Evolutionary conservation across 2,888 invertebrate genomes (phyloP).

Genomic region (Boloria euphrosyne): DNA sequence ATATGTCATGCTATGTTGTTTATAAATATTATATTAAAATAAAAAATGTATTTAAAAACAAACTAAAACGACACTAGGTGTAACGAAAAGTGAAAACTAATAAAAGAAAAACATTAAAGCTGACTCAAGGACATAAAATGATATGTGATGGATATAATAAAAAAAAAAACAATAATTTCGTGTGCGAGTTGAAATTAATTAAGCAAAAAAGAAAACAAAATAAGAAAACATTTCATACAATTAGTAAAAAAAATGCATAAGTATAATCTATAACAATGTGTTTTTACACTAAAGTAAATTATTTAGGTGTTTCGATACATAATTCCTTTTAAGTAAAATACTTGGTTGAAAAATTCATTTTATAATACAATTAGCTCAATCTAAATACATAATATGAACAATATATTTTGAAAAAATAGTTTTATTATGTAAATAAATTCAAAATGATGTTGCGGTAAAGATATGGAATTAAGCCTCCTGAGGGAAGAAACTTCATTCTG

Average conservation of each 20-base stretch:
- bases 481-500: no score
- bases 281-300: background rate
- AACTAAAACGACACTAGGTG: background rate
- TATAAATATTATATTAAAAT: background rate
- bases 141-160: background rate
- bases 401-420: no score
- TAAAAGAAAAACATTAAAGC: constrained; percentile 1
- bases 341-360: no score
- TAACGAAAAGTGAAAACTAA: background rate
- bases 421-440: no score
- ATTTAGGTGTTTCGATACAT: background rate
- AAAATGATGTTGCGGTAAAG: no score
- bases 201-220: constrained; percentile 29
- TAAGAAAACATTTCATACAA: constrained; percentile 22
- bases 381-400: no score
- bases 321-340: no score
- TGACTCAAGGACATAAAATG: background rate
- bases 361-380: no score
- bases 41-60: background rate
- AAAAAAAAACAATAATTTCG: background rate
- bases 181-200: background rate
- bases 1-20: no score
- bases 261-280: background rate
- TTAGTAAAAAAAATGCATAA: constrained; percentile 15
- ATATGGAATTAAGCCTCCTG: no score